Base-by-base conservation (phyloP, 2,888 invertebrate species). In the Leptopilina syphax region DNA sequence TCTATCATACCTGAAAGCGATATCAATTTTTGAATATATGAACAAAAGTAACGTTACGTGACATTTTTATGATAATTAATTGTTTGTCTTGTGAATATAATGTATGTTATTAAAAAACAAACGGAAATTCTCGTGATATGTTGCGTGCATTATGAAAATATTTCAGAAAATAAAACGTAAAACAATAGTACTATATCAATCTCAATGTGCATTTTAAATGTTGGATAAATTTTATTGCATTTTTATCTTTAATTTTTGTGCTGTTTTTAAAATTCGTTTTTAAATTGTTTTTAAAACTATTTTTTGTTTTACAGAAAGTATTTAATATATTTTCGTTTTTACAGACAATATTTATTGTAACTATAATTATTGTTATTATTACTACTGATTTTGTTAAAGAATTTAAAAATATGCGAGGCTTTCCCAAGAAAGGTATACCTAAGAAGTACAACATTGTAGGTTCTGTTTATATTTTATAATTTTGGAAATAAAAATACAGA, bases 41-140 rank as follows among this genome's bases (percentile, higher is more conserved):
- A 18, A 60, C 47, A 47, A 18, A 57, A 60, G 18, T 60, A 60
- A 60, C 60, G 60, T 60, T 60, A 7, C 60, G 60, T 60, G 60
- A 18, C n/a, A 60, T 60, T 60, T 60, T 60, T 60, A 60, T 60
- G 60, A 60, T 60, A 60, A 60, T 60, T n/a, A 60, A 18, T 60
- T 60, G 18, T 34, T 60, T 18, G n/a, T n/a, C 60, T 18, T 4
- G 34, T 60, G 1, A n/a, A 18, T n/a, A 18, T 60, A 7, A 60
- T 60, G n/a, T 18, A 7, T 47, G 9, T 10, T 47, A 5, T 47
- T 47, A 60, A n/a, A 60, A n/a, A 60, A 60, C n/a, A 18, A 60
- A 60, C 60, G 60, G 60, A 60, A 60, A n/a, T 60, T 18, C n/a
- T 60, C 60, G 60, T 57, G 57, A 18, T 8, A 60, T 60, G 60